Evolutionary conservation across 2,113 vertebrate genomes (phyloP), one percentile per base, ranked within the genome.

Genomic region (Cyprinodon brontotheroides): DNA sequence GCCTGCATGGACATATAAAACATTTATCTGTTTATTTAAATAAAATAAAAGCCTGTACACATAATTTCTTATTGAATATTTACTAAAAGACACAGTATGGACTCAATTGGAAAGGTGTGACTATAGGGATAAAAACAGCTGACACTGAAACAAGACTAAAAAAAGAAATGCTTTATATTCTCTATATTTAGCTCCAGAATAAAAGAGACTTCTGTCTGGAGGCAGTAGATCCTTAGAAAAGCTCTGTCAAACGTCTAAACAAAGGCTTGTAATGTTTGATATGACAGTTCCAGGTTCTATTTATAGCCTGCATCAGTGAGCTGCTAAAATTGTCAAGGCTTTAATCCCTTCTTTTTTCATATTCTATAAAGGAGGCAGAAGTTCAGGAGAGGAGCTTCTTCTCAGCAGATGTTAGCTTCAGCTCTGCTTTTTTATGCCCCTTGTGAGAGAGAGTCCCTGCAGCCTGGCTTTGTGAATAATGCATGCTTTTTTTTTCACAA

Each of bases 251-350:
- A 89, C 36, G 83, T 80, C 68, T 83, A 36, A 70, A 72, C 78
- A 85, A 84, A 91, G 77, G 64, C 38, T 66, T 79, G 70, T 70
- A 14, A 65, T 37, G 11, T 73, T 70, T 59, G 69, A 83, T 68
- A 67, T 70, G 70, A 88, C 77, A 63, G 48, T 20, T 61, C 43
- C 29, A 80, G 37, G 67, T 77, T 86, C 88, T 91, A 83, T 88
- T 89, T 90, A 86, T 86, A 79, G 29, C 29, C 29, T 29, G 29
- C 72, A 79, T 73, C 72, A 0, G 37, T 70, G 75, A 81, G 75
- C 84, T 69, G 72, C 81, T 88, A 84, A 87, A 89, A 88, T 87
- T 62, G 89, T 77, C 77, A 50, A 86, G 82, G 84, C 72, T 84
- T 89, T 89, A 81, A 85, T 57, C 50, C 50, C 29, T 29, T 29